Percentiles rank a stretch among this genome's conserved stretches.
Evolutionary conservation across 53 echinoderm and acorn worm genomes (phyloP).

Genomic region (Crossaster papposus): DNA sequence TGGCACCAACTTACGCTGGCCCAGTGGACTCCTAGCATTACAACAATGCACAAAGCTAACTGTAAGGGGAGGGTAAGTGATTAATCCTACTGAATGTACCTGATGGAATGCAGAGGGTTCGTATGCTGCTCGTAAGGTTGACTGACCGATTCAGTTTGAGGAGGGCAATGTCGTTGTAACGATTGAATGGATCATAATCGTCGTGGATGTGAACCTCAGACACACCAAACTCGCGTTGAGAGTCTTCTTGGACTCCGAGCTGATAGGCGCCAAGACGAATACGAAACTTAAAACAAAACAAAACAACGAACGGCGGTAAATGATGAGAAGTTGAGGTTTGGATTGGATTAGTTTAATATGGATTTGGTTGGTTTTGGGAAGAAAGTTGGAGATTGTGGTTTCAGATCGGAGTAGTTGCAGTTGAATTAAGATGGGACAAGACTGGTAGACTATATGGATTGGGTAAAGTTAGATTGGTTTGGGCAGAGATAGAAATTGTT

Average conservation of each 20-base stretch:
- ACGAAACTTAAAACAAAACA: slow-evolving; percentile 39
- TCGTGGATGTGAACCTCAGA: slow-evolving; percentile 49
- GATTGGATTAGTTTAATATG: neutral
- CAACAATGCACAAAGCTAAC: neutral
- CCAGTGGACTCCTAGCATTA: no score
- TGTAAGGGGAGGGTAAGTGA: neutral
- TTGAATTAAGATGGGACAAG: no score
- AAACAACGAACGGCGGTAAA: neutral
- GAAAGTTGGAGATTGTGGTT: no score
- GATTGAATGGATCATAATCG: slow-evolving; percentile 20
- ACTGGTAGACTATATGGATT: no score
- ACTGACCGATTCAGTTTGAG: slow-evolving; percentile 64
- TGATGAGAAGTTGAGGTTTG: neutral
- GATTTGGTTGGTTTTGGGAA: neutral
- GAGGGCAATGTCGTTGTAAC: slow-evolving; percentile 68
- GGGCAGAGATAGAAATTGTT: no score
- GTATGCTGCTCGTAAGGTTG: slow-evolving; percentile 54
- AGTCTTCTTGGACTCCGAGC: slow-evolving; percentile 38
- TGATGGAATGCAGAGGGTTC: slow-evolving; percentile 67
- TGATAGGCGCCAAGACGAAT: slow-evolving; percentile 70
- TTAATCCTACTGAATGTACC: slow-evolving; percentile 33
- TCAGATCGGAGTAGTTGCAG: no score
- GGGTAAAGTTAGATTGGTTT: no score
- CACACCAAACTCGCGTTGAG: slow-evolving; percentile 64
- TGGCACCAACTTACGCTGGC: no score